These are phyloP conservation scores for Torymus texanus DNA, from an alignment of 2,888 invertebrate species.

Conservation along the genomic window DNA sequence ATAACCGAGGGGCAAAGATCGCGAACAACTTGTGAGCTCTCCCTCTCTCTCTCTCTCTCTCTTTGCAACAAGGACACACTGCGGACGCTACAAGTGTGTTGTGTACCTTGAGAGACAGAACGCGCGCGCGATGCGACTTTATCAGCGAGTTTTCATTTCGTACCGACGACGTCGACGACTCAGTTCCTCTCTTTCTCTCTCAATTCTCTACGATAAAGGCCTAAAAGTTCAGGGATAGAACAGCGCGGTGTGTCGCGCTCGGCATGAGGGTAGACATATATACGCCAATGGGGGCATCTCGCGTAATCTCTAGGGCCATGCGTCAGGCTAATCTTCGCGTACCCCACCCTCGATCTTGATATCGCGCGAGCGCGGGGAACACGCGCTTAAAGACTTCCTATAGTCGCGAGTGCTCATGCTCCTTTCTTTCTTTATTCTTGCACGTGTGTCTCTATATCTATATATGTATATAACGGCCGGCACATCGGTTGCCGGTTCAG, in stretches of 20 bases:
- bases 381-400: constrained; percentile 44
- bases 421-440: not conserved
- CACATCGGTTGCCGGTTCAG: constrained; percentile 16
- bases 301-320: constrained; percentile 66
- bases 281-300: constrained; percentile 59
- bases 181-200: not conserved
- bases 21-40: constrained; percentile 5
- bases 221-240: not conserved
- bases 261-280: constrained; percentile 61
- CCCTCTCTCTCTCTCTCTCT: not conserved
- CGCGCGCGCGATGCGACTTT: not conserved
- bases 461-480: no score
- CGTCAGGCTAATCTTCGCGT: constrained; percentile 67
- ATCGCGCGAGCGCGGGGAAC: constrained; percentile 19
- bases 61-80: not conserved
- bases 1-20: constrained; percentile 27
- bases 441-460: not conserved
- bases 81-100: not conserved
- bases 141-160: constrained; percentile 33
- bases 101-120: no score
- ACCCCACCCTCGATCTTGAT: no score
- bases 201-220: constrained; percentile 14
- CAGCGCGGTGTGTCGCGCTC: not conserved
- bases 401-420: not conserved
- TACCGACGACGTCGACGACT: not conserved